A percentile compares a stretch with the other conserved stretches of the same genome.
These are phyloP conservation scores for Cyprinodon diabolis DNA, from an alignment of 2,797 vertebrate genomes.

Conservation along the genomic window DNA sequence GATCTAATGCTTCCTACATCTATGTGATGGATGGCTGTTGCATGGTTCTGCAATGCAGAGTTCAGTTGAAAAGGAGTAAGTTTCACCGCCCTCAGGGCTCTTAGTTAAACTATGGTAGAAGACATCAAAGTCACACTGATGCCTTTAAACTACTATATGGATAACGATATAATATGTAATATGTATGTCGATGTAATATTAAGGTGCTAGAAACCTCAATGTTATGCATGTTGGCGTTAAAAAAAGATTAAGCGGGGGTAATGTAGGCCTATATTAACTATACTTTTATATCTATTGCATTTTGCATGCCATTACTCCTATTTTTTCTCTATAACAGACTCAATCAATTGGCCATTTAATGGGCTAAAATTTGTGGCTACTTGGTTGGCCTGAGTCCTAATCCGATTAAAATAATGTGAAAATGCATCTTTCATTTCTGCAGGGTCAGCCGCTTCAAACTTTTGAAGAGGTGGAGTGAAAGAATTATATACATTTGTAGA, in stretches of 20 bases:
- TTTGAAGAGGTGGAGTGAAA: not conserved
- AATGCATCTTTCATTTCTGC: not conserved
- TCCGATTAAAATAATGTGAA: not conserved
- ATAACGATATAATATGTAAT: not conserved
- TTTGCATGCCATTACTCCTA: not conserved
- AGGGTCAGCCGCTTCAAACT: not conserved
- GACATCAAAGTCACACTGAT: not conserved
- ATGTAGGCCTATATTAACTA: too few species aligned
- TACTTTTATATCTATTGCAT: not conserved
- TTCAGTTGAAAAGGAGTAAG: not conserved
- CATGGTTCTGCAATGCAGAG: constrained; percentile 2
- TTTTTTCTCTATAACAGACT: not conserved
- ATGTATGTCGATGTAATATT: too few species aligned
- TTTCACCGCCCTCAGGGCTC: constrained; percentile 8
- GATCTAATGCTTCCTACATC: constrained; percentile 12
- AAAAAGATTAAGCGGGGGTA: too few species aligned
- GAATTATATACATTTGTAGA: not conserved
- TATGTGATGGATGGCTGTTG: constrained; percentile 27
- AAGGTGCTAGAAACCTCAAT: not conserved
- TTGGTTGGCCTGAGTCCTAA: not conserved
- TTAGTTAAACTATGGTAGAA: not conserved
- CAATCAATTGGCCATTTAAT: not conserved
- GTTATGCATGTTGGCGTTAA: not conserved
- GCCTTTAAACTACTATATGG: not conserved
- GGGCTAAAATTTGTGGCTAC: not conserved